A percentile compares a stretch with the other conserved stretches of the same genome.
Conservation (phyloP, 2,113 vertebrate genomes). For the Bolborhynchus lineola region DNA sequence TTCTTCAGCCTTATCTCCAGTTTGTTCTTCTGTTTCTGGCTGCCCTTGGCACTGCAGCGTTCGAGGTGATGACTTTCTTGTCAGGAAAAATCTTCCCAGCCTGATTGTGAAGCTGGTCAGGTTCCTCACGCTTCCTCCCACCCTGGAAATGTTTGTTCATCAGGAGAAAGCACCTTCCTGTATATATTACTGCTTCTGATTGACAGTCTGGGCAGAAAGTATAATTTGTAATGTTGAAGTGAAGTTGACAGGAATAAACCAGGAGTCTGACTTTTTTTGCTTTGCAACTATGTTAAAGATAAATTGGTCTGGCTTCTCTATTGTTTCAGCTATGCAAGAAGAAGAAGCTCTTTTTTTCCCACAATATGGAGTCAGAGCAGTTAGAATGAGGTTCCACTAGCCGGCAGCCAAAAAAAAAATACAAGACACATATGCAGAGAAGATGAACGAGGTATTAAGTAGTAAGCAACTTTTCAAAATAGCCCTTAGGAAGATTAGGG, state of each 20-base stretch:
- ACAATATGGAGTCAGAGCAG: background rate
- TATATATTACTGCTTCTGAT: background rate
- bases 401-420: background rate
- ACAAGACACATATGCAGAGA: background rate
- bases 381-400: background rate
- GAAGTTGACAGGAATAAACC: conserved; percentile 44
- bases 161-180: background rate
- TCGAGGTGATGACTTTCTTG: background rate
- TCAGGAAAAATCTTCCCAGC: background rate
- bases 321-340: background rate
- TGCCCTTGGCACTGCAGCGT: background rate
- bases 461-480: background rate
- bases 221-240: conserved; percentile 39
- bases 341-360: background rate
- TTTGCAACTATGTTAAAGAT: conserved; percentile 9
- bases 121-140: background rate
- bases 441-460: background rate
- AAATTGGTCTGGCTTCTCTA: conserved; percentile 5
- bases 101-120: background rate
- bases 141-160: conserved; percentile 23
- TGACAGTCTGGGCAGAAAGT: background rate
- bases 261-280: background rate
- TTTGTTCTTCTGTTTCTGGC: background rate
- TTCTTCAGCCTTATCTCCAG: background rate
- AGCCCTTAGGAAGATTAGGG: background rate